These are phyloP conservation scores for Cerastoderma edule DNA, from an alignment of 2,888 invertebrate species.

Conservation along the genomic window DNA sequence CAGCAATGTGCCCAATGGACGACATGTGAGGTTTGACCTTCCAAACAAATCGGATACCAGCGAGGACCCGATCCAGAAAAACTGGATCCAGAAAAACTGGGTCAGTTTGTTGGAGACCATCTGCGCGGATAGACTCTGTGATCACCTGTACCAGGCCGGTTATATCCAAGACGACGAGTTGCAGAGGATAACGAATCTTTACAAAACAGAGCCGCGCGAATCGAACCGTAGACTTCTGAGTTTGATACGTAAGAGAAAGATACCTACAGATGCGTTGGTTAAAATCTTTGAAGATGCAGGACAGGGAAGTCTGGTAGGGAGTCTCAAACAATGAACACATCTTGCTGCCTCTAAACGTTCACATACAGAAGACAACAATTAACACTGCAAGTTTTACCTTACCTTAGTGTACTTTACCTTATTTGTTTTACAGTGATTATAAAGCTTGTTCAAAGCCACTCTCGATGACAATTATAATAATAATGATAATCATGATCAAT, in stretches of 20 bases:
- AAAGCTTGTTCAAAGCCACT: no score
- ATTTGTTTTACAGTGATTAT: no score
- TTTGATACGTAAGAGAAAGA: conserved; percentile 20
- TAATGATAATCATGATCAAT: no score
- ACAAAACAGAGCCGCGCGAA: conserved; percentile 1
- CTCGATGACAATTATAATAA: no score
- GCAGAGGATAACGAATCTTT: not conserved
- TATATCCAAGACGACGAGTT: conserved; percentile 4
- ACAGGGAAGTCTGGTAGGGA: conserved; percentile 15
- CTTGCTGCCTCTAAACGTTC: no score
- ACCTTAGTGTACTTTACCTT: no score
- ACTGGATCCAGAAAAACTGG: conserved; percentile 13
- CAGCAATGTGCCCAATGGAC: not conserved
- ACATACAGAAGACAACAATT: no score
- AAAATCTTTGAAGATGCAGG: conserved; percentile 23
- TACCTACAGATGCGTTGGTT: conserved; percentile 19
- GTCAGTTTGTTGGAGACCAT: not conserved
- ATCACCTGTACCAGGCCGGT: not conserved
- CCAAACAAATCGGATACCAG: no score
- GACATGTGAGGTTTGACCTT: no score
- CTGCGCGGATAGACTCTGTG: conserved; percentile 14
- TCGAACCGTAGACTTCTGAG: conserved; percentile 22
- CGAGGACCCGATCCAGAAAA: not conserved
- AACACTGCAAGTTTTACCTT: no score
- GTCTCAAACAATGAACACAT: no score